Conservation (phyloP, 92 coral and sea anemone genomes). For the Pocillopora meandrina region DNA sequence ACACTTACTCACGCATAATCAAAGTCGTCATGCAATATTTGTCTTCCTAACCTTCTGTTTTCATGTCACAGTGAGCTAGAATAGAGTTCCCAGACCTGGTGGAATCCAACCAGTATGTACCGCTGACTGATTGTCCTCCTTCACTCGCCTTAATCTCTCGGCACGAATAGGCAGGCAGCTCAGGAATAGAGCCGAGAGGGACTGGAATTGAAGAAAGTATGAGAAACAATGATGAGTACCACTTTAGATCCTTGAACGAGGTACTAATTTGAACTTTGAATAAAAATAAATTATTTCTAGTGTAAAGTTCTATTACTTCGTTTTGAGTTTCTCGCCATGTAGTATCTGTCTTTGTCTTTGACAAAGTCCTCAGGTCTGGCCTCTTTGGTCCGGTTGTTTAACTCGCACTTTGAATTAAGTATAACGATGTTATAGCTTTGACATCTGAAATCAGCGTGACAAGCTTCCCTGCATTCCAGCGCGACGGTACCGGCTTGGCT, state of each 20-base stretch:
- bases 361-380: conserved; percentile 11
- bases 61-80: no score
- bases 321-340: neutral
- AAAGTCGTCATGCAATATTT: no score
- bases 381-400: conserved; percentile 3
- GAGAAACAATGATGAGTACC: no score
- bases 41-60: no score
- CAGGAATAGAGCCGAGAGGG: no score
- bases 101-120: neutral
- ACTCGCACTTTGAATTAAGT: neutral
- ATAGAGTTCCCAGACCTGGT: no score
- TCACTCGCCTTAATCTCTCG: neutral
- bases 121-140: neutral
- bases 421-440: conserved; percentile 3
- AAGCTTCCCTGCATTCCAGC: neutral
- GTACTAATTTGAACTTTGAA: no score
- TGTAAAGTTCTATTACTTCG: neutral
- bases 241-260: no score
- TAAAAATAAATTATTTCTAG: no score
- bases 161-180: no score
- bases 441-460: conserved; percentile 3
- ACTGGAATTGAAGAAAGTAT: no score
- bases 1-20: no score
- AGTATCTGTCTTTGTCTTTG: neutral
- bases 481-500: neutral